A percentile compares a stretch with the other conserved stretches of the same genome.
Evolutionary conservation across 1,140 invertebrate species (phyloP).

Genomic region (Drepana arcuata): DNA sequence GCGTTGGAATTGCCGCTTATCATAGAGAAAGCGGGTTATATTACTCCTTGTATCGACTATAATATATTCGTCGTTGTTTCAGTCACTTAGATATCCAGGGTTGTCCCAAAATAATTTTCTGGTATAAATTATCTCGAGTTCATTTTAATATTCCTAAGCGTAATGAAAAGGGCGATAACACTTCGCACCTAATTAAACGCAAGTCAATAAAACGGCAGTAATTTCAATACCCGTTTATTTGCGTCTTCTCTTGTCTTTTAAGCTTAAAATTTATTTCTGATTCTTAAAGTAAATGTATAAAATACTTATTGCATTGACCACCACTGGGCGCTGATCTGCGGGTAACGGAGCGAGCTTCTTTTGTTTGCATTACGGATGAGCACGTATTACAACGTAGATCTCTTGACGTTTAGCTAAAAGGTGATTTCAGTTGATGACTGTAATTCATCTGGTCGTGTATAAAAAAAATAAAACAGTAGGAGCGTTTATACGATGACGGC

Average conservation of each 20-base stretch:
- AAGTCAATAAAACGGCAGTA: not conserved
- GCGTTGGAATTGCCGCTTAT: conserved; percentile 34
- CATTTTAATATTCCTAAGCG: not conserved
- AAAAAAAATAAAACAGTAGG: conserved; percentile 45
- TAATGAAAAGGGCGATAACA: not conserved
- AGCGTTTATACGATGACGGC: conserved; percentile 53
- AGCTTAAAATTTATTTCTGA: too few species aligned
- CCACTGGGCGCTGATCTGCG: not conserved
- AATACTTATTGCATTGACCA: not conserved
- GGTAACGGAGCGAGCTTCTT: conserved; percentile 24
- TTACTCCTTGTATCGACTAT: conserved; percentile 13
- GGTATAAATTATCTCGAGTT: not conserved
- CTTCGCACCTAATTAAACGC: not conserved
- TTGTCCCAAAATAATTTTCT: not conserved
- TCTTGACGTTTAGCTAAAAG: conserved; percentile 67
- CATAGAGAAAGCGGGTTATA: conserved; percentile 39
- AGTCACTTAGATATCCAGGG: not conserved
- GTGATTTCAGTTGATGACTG: conserved; percentile 60
- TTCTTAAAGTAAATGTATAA: not conserved
- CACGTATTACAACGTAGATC: conserved; percentile 47
- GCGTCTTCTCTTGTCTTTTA: too few species aligned
- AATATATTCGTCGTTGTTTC: too few species aligned
- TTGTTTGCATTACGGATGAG: conserved; percentile 47
- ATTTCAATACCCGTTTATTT: too few species aligned
- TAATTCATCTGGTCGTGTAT: conserved; percentile 50